Evolutionary conservation across 2,797 vertebrate species (phyloP), one percentile per base, ranked within the genome.

Genomic region (Amblyraja radiata): DNA sequence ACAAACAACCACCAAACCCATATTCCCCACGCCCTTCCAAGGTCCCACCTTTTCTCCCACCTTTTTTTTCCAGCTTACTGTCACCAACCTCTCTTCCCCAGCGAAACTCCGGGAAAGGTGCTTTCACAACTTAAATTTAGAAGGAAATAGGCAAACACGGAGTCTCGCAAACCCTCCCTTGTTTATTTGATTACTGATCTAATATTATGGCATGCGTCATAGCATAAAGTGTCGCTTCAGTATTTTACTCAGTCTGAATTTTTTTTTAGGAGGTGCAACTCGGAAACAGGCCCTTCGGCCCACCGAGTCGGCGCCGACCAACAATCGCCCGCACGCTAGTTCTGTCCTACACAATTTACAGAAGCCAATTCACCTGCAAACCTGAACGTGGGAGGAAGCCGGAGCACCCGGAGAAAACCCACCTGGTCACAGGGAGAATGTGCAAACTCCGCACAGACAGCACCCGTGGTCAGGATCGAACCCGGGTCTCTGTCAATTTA

Each of bases 111-210:
- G 36, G 32, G 54, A 61, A 84, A 84, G 58, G 65, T 11, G 36
- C 68, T 32, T 88, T n/a, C 84, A 32, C 84, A 88, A n/a, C 63
- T 88, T 88, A 65, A 65, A 88, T 88, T 88, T 88, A 68, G 84
- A 68, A 88, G 63, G n/a, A 88, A 88, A 18, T 65, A 88, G 8
- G 65, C n/a, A 88, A 88, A 68, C 84, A 88, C 1, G 2, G 46
- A 46, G 16, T 25, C 16, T 3, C n/a, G 36, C 61, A 18, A 88
- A 21, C 32, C 61, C 84, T 68, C 61, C 61, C 84, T 0, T 88
- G 6, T 68, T 88, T 88, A 88, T 88, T 88, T 88, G 84, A 88
- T 68, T 10, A 65, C n/a, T 88, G 63, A 68, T n/a, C n/a, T 88
- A n/a, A 88, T 63, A 68, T 36, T 65, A 88, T 68, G 84, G 16